Base-by-base conservation (phyloP, 2,113 vertebrate genomes). In the Scophthalmus maximus region DNA sequence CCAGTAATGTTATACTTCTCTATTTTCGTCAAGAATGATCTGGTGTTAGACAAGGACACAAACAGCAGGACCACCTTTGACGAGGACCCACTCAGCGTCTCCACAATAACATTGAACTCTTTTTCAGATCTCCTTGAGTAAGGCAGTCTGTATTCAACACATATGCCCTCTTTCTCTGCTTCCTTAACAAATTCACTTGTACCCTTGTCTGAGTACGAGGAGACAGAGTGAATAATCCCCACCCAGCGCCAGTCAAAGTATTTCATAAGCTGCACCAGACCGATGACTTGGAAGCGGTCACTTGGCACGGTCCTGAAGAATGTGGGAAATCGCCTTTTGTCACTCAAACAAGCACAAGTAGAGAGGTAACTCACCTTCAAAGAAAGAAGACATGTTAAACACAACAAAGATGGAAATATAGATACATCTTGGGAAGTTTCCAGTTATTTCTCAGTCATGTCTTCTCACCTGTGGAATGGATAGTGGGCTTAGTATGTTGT, bases 241-340 rank as follows among this genome's bases (percentile, higher is more conserved):
- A 92, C 79, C 88, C 90, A 92, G 32, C 56, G 85, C 89, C 88
- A 93, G 34, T 87, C 74, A 67, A 86, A 89, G 52, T 82, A 49
- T 50, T 89, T 85, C 82, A 90, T 82, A 8, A 92, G 77, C 29
- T 90, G 77, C 25, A 90, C 71, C 25, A 91, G 64, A 6, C 63
- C 85, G 1, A 51, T 26, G 34, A 83, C 58, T 47, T 92, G 89
- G 38, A 87, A 87, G 18, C 42, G 53, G 62, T 93, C 87, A 74
- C 84, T 92, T 51, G 92, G 83, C 34, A 92, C 77, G 2, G 83
- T 91, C 82, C 89, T 85, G 68, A 94, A 91, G 57, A 93, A 87
- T 0, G 83, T 83, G 7, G 88, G 83, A 46, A 84, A 89, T 1
- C 42, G n/a, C n/a, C 3, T 71, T 76, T 84, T 90, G 72, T 92